Base-by-base conservation (phyloP, 2,797 vertebrate species). In the Danio jaintianensis region DNA sequence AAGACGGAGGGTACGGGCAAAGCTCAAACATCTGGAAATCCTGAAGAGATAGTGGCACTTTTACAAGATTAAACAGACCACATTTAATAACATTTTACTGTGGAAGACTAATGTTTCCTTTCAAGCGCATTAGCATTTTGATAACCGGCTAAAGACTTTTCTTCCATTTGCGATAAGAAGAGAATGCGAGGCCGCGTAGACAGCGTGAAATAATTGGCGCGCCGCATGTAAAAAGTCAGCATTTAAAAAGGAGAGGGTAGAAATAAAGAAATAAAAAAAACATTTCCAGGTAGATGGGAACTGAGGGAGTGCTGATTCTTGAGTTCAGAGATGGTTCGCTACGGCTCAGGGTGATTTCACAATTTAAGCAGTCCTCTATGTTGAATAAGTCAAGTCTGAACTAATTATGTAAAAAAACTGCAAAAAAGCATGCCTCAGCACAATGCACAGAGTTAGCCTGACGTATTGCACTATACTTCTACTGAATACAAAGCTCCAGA, bases 61-160 rank as follows among this genome's bases (percentile, higher is more conserved):
- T 83, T 87, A 92, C 88, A 90, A 86, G 89, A 89, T 90, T 88
- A 91, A 91, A 91, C 52, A 89, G 87, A 87, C 81, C 68, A 89
- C 86, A 89, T 90, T 92, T 91, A 92, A 93, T 89, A 90, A 87
- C 73, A 85, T 90, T 89, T 85, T 86, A 81, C 84, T 81, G 83
- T 75, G 72, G 84, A 89, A 87, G 88, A 90, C 83, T 89, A 93
- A 88, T 86, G 89, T 88, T 88, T 84, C 88, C 86, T 92, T 88
- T 88, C 80, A 84, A 86, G 88, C 43, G 83, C 61, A 87, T 90
- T 91, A 92, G 89, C 88, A 89, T 88, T 85, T 80, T 86, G 88
- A 90, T 91, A 90, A 92, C 87, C 77, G 78, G 88, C 90, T 87
- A 82, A 86, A 87, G 85, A 86, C 86, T 86, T 85, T 85, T 83